Evolutionary conservation across 2,797 vertebrate species (phyloP), one percentile per base, ranked within the genome.

Genomic region (Gymnocypris eckloni): DNA sequence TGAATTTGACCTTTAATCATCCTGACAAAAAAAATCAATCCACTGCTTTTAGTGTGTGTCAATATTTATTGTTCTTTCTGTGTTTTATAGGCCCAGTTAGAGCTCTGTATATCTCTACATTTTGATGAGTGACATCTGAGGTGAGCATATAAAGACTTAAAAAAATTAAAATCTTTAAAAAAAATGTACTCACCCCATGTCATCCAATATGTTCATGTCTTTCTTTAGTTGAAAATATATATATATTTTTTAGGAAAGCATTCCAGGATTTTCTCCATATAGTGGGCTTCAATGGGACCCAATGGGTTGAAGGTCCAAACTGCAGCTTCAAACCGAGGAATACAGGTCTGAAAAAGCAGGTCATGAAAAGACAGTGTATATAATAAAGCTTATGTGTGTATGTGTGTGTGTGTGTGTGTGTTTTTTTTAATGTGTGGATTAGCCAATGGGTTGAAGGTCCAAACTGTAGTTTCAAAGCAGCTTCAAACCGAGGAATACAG

Each of bases 11-110:
- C 77, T 52, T 76, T 84, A 82, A 84, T 86, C 37, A 87, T 59
- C 64, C 43, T 84, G 54, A 69, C 43, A 12, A 50, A 87, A 86
- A 75, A 88, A 88, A 56, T 41, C 75, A 67, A 67, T 59, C 52
- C 71, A 70, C 69, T 87, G 78, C 81, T 77, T 79, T 87, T 66
- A 79, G 56, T 11, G 25, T 79, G 82, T 89, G 25, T 28, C 84
- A 90, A 87, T 90, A 87, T 83, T 82, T 85, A 82, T 71, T 78
- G 84, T 79, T 72, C 39, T 56, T 66, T 61, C 72, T 73, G 78
- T 86, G 83, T 78, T 86, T 82, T 78, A 70, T 61, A 64, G 76
- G 3, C n/a, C 33, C 28, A 28, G 8, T 66, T 67, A 84, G 48
- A 80, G 71, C 20, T 54, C 37, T 72, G 43, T 28, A 52, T 54